Evolutionary conservation across 2,797 vertebrate genomes (phyloP), one percentile per base, ranked within the genome.

Genomic region (Muraenolepis orangiensis): DNA sequence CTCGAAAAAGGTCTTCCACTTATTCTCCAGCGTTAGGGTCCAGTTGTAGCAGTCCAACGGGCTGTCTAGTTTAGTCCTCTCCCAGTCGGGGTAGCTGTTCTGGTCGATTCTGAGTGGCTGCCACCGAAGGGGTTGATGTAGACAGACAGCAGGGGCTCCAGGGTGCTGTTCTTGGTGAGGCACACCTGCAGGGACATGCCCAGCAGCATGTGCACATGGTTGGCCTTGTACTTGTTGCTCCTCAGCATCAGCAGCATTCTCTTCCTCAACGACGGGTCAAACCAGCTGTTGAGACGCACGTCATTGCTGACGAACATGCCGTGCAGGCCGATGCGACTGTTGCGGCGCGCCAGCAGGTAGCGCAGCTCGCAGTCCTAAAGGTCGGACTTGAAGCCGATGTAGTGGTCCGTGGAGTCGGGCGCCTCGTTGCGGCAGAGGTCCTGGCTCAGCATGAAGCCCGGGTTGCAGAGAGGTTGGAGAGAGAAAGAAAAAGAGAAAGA

Each of bases 1-100:
- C 92, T 99, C 97, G 81, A 99, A 99, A 94, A 99, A 98, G 0
- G 96, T 98, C 92, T 98, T 99, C 98, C 98, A 98, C 82, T 96
- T 97, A 94, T 98, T 98, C 23, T 97, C 98, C 88, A 99, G 93
- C 76, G 94, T 96, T 84, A 99, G 94, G 0, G 96, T 97, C 96
- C 97, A 99, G 92, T 99, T 99, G 61, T 95, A 97, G 72, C 98
- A 99, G 93, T 98, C 96, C 82, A 97, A 92, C 2, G 96, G 96
- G 70, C 97, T 91, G 90, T 97, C 96, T 94, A 98, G 83, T 82
- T 95, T 97, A 95, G 96, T 98, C 95, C 96, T 95, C 90, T 98
- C 96, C 97, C 98, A 99, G 93, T 96, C 96, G 64, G 98, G 98
- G 89, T 98, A 99, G 90, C 89, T 94, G 80, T 94, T 95, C 92